A percentile compares a stretch with the other conserved stretches of the same genome.
These are phyloP conservation scores for Mnemiopsis leidyi DNA, from an alignment of 37 sponge, comb jelly and placozoan genomes.

Conservation along the genomic window DNA sequence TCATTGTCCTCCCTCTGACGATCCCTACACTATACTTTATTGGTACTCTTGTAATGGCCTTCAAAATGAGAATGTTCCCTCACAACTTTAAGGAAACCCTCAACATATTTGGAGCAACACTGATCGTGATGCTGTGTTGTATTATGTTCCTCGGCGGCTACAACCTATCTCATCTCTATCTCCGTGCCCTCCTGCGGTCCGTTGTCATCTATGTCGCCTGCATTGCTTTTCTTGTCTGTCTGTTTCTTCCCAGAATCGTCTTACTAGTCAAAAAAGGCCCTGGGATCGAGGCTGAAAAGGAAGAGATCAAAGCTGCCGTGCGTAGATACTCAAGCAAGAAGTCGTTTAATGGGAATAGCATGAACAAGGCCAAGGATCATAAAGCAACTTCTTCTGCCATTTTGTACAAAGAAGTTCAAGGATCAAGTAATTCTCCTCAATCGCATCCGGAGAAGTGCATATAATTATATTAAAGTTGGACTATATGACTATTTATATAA, in stretches of 20 bases:
- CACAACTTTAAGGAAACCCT: slow-evolving; percentile 53
- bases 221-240: neutral
- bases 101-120: slow-evolving; percentile 52
- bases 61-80: slow-evolving; percentile 30
- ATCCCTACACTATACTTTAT: neutral
- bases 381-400: no score
- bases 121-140: slow-evolving; percentile 32
- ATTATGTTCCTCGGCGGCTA: slow-evolving; percentile 37
- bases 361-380: no score
- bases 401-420: no score
- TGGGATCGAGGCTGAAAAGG: neutral
- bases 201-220: neutral
- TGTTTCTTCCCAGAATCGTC: neutral
- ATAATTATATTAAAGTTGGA: no score
- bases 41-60: neutral
- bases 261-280: neutral
- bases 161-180: neutral
- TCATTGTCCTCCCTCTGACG: neutral
- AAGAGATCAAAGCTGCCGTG: neutral
- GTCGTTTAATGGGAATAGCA: no score
- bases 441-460: no score
- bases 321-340: neutral
- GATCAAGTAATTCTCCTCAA: no score
- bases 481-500: no score
- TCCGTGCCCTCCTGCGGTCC: neutral